A percentile compares a stretch with the other conserved stretches of the same genome.
Conservation (phyloP, 2,888 invertebrate species). For the Tiliacea citrago region DNA sequence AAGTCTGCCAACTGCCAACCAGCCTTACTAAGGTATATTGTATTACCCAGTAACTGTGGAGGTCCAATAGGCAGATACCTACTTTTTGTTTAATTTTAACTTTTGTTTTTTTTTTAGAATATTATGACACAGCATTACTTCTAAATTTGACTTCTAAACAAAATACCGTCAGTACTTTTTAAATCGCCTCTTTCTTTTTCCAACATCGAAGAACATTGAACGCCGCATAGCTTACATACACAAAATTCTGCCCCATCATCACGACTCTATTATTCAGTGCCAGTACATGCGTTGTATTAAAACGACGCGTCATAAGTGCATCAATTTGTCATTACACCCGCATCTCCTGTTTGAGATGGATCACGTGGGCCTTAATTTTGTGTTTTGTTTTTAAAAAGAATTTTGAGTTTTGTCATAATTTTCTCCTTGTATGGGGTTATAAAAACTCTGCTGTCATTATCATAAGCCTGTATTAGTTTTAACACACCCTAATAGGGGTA, state of each 20-base stretch:
- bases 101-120: too few relatives aligned
- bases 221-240: constrained; percentile 54
- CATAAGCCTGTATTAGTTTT: background rate
- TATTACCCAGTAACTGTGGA: background rate
- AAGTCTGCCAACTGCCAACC: background rate
- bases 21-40: background rate
- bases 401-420: background rate
- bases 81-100: too few relatives aligned
- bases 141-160: background rate
- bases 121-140: too few relatives aligned
- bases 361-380: constrained; percentile 54
- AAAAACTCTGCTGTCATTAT: background rate
- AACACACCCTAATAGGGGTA: too few relatives aligned
- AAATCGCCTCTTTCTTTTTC: constrained; percentile 11
- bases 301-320: constrained; percentile 75
- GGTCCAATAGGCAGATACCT: background rate
- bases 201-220: constrained; percentile 34
- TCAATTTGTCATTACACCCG: constrained; percentile 87
- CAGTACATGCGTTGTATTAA: constrained; percentile 76
- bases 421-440: background rate
- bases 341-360: constrained; percentile 74
- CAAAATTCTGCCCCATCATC: constrained; percentile 78
- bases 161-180: constrained; percentile 16
- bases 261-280: constrained; percentile 85
- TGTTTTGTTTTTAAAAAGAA: constrained; percentile 40